A percentile compares a stretch with the other conserved stretches of the same genome.
phyloP scores from a whole-genome alignment of 2,113 vertebrate species.

The Hemiprocne comata region DNA sequence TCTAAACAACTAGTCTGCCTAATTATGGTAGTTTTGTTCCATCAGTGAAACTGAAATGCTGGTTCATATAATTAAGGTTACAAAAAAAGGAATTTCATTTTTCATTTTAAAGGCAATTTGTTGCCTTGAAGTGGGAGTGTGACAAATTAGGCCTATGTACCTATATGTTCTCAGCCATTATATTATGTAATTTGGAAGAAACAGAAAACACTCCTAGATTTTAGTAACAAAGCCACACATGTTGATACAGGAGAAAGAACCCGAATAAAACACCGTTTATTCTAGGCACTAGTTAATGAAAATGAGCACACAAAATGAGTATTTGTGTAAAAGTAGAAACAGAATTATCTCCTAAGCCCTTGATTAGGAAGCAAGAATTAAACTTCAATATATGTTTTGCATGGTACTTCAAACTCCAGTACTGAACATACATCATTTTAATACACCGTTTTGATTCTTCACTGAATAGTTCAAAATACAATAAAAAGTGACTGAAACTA shows the following conservation, averaged over 20 bases:
- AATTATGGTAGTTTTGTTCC: constrained; percentile 63
- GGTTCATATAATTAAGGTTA: constrained; percentile 20
- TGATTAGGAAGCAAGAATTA: constrained; percentile 10
- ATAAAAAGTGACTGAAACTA: background rate
- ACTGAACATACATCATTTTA: background rate
- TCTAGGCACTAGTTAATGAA: background rate
- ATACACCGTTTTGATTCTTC: background rate
- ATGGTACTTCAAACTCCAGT: background rate
- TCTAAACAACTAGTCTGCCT: constrained; percentile 36
- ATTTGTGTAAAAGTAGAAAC: background rate
- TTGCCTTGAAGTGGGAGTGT: background rate
- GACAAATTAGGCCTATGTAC: background rate
- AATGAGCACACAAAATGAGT: background rate
- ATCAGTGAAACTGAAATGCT: constrained; percentile 42
- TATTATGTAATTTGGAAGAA: background rate
- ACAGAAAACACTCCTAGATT: background rate
- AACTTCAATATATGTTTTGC: background rate
- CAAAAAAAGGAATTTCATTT: constrained; percentile 33
- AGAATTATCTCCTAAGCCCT: background rate
- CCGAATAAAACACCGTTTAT: background rate
- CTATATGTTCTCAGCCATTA: background rate
- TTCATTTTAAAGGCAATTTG: constrained; percentile 41
- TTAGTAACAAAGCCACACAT: background rate
- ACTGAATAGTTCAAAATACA: background rate
- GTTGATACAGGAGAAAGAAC: background rate